Base-by-base conservation (phyloP, 2,888 invertebrate species). In the Trypoxylon attenuatum region DNA sequence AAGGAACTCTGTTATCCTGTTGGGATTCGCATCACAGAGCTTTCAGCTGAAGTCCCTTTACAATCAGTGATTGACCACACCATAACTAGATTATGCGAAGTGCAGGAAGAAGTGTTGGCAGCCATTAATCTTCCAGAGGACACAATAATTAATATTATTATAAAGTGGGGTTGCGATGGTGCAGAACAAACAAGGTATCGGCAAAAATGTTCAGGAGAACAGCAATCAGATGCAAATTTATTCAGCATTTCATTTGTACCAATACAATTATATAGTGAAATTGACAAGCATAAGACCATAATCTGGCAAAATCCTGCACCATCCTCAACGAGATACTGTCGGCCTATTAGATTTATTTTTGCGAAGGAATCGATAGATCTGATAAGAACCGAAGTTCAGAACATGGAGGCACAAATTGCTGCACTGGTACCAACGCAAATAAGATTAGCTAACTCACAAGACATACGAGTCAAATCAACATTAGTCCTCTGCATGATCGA, bases 291-390 rank as follows among this genome's bases (percentile, higher is more conserved):
- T 6, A 51, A 23, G 23, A 39, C 21, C 21, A 51, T 51, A 21
- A 51, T 51, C 33, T 51, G 51, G 51, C 25, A 51, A 39, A 51
- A 51, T 15, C 39, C 39, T 29, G 39, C 51, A 39, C 51, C 51
- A 21, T 51, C 51, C 15, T 51, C 51, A 16, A 51, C 51, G 8
- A 51, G 51, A 10, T 21, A 29, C 41, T 72, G 67, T 21, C 55
- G 58, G 42, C 69, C 69, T 8, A 57, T 69, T 39, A 68, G 58
- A 64, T 29, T 29, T 29, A 29, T 29, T 29, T 29, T 3, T n/a
- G 29, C 29, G 2, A 29, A 29, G 29, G 29, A 29, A 29, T 29
- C 29, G n/a, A 13, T 29, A 3, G 29, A 29, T 3, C 10, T 29
- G 10, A 29, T 29, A 29, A 29, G 6, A 29, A 8, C 6, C 4